phyloP scores from a whole-genome alignment of 2,113 vertebrate genomes.

The Gadus macrocephalus region DNA sequence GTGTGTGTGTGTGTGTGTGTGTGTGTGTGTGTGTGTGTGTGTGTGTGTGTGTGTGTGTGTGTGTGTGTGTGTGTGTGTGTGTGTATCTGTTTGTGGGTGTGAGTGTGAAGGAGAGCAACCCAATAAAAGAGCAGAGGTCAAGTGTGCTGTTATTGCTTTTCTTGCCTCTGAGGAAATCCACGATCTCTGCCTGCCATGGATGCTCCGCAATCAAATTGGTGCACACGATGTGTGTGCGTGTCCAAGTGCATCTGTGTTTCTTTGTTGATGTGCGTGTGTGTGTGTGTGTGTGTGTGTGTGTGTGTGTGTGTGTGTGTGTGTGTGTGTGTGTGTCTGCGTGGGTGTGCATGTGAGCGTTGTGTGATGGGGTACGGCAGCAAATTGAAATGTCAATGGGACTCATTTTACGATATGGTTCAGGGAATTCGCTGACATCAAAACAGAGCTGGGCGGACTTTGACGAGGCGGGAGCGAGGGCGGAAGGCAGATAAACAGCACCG shows the following conservation, averaged over 20 bases:
- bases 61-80: conserved; percentile 31
- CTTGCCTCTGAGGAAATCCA: conserved; percentile 59
- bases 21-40: conserved; percentile 30
- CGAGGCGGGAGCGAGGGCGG: not conserved
- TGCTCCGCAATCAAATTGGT: conserved; percentile 40
- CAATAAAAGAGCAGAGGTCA: conserved; percentile 70
- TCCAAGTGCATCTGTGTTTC: not conserved
- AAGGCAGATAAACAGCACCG: not conserved
- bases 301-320: conserved; percentile 11
- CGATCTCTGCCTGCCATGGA: conserved; percentile 25
- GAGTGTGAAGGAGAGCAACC: conserved; percentile 45
- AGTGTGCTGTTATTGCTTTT: conserved; percentile 74
- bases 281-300: not conserved
- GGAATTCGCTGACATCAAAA: conserved; percentile 35
- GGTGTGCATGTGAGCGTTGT: conserved; percentile 15
- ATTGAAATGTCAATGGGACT: conserved; percentile 59
- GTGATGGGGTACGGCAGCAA: conserved; percentile 42
- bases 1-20: conserved; percentile 37
- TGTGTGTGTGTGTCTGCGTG: conserved; percentile 8
- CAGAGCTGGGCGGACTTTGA: no score
- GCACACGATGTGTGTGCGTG: not conserved
- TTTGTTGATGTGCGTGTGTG: not conserved
- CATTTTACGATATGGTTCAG: conserved; percentile 52
- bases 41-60: conserved; percentile 15
- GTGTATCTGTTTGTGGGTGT: conserved; percentile 33